These are phyloP conservation scores for Tragelaphus strepsiceros DNA, from an alignment of 2,113 vertebrate species.

Conservation along the genomic window DNA sequence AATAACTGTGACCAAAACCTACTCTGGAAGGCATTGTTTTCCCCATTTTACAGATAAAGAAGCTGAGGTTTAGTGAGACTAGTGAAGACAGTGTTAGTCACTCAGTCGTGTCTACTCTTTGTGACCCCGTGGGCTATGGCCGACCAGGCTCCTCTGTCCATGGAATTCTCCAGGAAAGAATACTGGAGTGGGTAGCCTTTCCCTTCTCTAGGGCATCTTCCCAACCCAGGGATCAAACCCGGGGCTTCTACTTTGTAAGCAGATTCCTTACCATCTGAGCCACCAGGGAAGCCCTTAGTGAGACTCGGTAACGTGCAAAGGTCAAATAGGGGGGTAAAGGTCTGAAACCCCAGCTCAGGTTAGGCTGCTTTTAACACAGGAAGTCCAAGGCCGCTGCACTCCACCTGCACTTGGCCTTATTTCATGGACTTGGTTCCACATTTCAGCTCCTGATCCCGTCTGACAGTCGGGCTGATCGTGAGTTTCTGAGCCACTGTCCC, in stretches of 20 bases:
- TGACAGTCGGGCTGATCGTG: neutral
- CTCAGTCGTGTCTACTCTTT: neutral
- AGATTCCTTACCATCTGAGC: neutral
- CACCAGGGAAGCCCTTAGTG: neutral
- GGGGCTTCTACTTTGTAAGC: neutral
- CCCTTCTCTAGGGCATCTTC: neutral
- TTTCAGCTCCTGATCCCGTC: neutral
- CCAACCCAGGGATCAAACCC: neutral
- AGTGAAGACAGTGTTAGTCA: neutral
- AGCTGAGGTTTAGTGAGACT: neutral
- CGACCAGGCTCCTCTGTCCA: neutral
- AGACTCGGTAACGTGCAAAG: neutral
- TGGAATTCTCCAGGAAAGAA: neutral
- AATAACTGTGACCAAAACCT: neutral
- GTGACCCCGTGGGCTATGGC: neutral
- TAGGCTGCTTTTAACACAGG: accelerated
- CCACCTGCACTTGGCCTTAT: neutral
- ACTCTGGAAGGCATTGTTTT: accelerated
- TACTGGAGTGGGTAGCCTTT: neutral
- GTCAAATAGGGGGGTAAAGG: neutral
- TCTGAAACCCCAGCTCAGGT: neutral
- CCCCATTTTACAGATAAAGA: neutral
- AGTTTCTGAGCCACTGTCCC: neutral
- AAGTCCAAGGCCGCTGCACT: neutral
- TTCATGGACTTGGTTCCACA: accelerated